Evolutionary conservation across 2,888 invertebrate genomes (phyloP), one percentile per base, ranked within the genome.

Genomic region (Labia minor): DNA sequence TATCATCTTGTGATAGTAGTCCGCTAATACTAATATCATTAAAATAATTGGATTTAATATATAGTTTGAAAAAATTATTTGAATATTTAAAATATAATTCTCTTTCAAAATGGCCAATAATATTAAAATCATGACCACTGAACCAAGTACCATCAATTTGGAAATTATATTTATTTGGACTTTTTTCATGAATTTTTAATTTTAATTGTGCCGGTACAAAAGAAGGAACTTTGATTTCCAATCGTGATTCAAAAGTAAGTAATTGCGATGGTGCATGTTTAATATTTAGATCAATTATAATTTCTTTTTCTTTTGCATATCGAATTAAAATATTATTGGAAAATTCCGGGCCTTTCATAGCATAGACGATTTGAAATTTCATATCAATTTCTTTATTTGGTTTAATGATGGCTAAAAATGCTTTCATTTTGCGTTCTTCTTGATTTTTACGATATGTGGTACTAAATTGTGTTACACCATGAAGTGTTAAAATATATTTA

Each of bases 141-240:
- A 92, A 91, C 91, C 91, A 92, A 0, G 87, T 82, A 0, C 89
- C 90, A 72, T 88, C 86, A 21, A 90, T 79, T 89, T 89, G 72
- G 16, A 74, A 69, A 76, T 86, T 85, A 74, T 85, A 92, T 72
- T 88, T 86, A 66, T 83, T 82, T 0, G 80, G 77, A 62, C 80
- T 80, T 72, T 88, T 87, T 74, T 90, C 91, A 33, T 82, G 83
- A 8, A 91, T 78, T 71, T 85, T 85, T 0, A 85, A 78, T 65
- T 83, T 81, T 1, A 87, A 76, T 0, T 84, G 78, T 78, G 89
- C 85, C 0, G 91, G 88, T 67, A 85, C 85, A 70, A 89, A 82
- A 0, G 86, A 85, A 0, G 91, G 90, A 62, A 91, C 80, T 0
- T 89, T 88, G 65, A 90, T 78, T 75, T 90, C 90, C 14, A 88